Conservation (phyloP, 1,140 invertebrate genomes). For the Drosophila tani region DNA sequence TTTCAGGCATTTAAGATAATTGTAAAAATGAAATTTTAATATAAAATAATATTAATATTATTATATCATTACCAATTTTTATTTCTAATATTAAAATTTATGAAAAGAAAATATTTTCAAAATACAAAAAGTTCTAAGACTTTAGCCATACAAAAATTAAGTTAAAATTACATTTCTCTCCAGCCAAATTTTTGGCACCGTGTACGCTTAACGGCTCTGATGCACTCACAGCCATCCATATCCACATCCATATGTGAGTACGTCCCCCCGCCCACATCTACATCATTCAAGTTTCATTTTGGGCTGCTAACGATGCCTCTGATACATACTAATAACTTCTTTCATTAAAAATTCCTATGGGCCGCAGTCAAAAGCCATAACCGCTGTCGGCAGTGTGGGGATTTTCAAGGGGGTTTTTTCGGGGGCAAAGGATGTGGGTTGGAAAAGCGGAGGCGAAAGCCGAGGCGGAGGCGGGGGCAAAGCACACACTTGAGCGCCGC, state of each 20-base stretch:
- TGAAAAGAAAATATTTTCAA: no score
- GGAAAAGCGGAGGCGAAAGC: conserved; percentile 11
- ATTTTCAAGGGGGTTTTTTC: neutral
- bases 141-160: no score
- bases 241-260: conserved; percentile 27
- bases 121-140: no score
- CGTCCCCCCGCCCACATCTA: conserved; percentile 4
- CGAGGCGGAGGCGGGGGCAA: conserved; percentile 2
- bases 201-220: neutral
- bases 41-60: no score
- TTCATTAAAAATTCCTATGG: conserved; percentile 80
- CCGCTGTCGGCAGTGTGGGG: neutral
- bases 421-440: neutral
- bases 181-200: neutral
- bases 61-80: no score
- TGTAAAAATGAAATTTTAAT: no score
- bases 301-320: conserved; percentile 77
- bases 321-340: conserved; percentile 81
- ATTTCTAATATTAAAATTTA: no score
- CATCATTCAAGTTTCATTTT: conserved; percentile 68
- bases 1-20: no score
- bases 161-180: rapidly evolving
- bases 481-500: conserved; percentile 76
- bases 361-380: conserved; percentile 60
- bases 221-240: neutral